Conservation (phyloP, 1,140 invertebrate species). For the Drosophila bocki region DNA sequence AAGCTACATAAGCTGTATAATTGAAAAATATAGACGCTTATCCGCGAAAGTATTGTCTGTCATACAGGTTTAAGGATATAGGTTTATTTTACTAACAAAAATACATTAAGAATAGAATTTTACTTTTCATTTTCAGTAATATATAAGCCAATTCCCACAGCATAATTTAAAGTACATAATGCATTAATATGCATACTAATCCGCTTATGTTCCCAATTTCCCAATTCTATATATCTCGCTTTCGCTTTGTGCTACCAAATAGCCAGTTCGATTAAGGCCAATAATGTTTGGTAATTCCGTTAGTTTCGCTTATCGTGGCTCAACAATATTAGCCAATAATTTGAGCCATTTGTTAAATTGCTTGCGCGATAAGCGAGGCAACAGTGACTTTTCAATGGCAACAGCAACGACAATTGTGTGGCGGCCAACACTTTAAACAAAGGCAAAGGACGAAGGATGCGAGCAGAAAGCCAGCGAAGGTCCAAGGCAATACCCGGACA, state of each 20-base stretch:
- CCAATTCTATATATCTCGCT: background rate
- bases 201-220: background rate
- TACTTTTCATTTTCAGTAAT: background rate
- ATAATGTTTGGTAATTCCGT: constrained; percentile 15
- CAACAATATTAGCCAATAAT: constrained; percentile 60
- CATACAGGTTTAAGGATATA: too few relatives aligned
- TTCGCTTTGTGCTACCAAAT: background rate
- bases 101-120: too few relatives aligned
- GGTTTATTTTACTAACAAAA: too few relatives aligned
- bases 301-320: constrained; percentile 47
- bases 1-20: too few relatives aligned
- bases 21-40: too few relatives aligned
- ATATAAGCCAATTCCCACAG: background rate
- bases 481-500: constrained; percentile 43
- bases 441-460: constrained; percentile 15
- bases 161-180: background rate
- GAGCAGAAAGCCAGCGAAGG: constrained; percentile 7
- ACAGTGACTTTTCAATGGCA: constrained; percentile 43
- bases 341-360: constrained; percentile 79
- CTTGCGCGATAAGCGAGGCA: constrained; percentile 65
- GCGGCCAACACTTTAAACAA: constrained; percentile 76
- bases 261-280: constrained; percentile 18
- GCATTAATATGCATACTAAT: background rate
- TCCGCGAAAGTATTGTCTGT: too few relatives aligned
- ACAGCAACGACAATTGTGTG: constrained; percentile 70